Percentiles rank a stretch among this genome's conserved stretches.
These are phyloP conservation scores for Characodon lateralis DNA, from an alignment of 2,797 vertebrate genomes.

Conservation along the genomic window DNA sequence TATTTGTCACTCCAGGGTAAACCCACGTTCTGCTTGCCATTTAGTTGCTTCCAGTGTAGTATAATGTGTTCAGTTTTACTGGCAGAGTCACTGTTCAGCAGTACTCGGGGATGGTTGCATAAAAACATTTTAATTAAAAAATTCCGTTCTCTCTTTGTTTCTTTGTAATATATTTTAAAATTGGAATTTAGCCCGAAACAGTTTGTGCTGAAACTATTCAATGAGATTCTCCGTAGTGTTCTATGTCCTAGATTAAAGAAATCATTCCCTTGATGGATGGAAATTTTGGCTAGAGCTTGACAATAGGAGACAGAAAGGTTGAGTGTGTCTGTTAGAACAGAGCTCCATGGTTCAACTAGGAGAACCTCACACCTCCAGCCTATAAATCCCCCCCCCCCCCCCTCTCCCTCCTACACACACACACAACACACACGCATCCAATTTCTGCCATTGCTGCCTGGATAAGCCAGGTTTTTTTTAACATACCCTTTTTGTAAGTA, in stretches of 20 bases:
- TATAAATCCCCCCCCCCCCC: no score
- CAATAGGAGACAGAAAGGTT: not conserved
- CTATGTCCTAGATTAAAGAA: not conserved
- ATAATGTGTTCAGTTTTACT: not conserved
- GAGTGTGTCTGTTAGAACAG: no score
- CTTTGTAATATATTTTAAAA: not conserved
- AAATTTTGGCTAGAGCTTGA: not conserved
- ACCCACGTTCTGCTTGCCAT: slow-evolving; percentile 80
- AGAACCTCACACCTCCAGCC: not conserved
- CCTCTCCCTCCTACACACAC: not conserved
- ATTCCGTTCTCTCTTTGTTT: not conserved
- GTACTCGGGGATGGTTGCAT: not conserved
- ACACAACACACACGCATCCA: not conserved
- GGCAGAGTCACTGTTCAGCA: not conserved
- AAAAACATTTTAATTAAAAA: not conserved
- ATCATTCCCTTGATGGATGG: not conserved
- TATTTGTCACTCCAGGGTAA: slow-evolving; percentile 81
- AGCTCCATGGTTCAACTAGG: no score
- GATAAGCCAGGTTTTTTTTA: not conserved
- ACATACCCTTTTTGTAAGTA: not conserved
- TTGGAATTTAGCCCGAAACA: not conserved
- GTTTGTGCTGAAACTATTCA: not conserved
- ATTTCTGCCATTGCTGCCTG: not conserved
- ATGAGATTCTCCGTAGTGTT: not conserved
- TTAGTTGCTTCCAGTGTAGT: slow-evolving; percentile 72